A percentile compares a stretch with the other conserved stretches of the same genome.
Conservation (phyloP, 2,797 vertebrate genomes). For the Trichosurus vulpecula region DNA sequence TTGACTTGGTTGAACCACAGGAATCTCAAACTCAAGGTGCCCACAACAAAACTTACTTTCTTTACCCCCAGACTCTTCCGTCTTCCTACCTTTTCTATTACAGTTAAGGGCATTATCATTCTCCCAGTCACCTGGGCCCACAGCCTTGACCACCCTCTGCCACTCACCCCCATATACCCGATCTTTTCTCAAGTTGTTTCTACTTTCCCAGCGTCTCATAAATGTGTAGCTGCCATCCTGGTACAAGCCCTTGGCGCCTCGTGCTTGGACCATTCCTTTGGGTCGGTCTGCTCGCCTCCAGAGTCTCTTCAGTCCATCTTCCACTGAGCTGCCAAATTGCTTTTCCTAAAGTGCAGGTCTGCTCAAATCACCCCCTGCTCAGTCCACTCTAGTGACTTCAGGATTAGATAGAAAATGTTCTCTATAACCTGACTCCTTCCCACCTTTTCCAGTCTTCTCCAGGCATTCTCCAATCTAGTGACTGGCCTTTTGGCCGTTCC, state of each 20-base stretch:
- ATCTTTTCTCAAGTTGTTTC: neutral
- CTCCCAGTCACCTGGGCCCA: neutral
- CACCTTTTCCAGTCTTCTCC: neutral
- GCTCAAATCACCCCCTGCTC: neutral
- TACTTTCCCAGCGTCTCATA: too few relatives aligned
- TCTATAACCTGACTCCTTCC: neutral
- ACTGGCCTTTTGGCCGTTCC: too few relatives aligned
- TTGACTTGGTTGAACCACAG: neutral
- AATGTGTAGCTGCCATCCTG: neutral
- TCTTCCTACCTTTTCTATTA: neutral
- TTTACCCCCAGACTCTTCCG: neutral
- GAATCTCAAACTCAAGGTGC: neutral
- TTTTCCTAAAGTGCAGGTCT: neutral
- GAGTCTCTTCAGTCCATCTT: neutral
- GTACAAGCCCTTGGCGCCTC: neutral
- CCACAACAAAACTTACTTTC: neutral
- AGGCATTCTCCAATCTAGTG: too few relatives aligned
- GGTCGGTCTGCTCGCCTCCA: neutral
- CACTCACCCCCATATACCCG: too few relatives aligned
- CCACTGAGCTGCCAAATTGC: neutral
- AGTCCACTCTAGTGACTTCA: neutral
- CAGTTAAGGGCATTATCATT: neutral
- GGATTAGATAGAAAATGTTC: neutral
- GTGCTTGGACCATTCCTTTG: neutral
- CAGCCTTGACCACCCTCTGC: too few relatives aligned